phyloP scores from a whole-genome alignment of 2,797 vertebrate genomes.

The Pteropus rufus region DNA sequence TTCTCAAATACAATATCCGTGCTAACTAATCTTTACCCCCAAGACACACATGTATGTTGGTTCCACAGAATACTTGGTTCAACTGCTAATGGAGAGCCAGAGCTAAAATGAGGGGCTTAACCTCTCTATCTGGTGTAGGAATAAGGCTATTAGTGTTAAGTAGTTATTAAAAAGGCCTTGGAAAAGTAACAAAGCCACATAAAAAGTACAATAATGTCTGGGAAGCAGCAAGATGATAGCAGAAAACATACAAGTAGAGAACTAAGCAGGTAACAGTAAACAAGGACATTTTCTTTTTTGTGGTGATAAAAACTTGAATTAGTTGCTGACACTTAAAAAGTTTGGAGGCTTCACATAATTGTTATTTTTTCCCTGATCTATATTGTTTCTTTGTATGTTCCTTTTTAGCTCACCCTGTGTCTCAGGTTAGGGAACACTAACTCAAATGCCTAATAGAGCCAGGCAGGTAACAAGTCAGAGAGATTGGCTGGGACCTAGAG shows the following conservation, averaged over 20 bases:
- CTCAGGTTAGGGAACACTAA: constrained; percentile 1
- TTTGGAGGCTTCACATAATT: neutral
- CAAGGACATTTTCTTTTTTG: constrained; percentile 16
- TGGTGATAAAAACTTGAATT: constrained; percentile 37
- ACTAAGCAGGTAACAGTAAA: neutral
- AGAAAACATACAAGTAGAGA: constrained; percentile 15
- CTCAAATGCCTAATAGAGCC: neutral
- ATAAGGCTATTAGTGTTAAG: neutral
- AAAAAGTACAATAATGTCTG: neutral
- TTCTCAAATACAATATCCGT: neutral
- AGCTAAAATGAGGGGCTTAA: neutral
- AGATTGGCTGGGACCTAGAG: neutral
- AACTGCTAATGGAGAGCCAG: neutral
- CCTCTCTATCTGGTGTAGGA: neutral
- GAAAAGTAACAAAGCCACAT: constrained; percentile 27
- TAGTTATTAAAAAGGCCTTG: neutral
- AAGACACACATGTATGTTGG: neutral
- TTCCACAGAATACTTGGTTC: neutral
- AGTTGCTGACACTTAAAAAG: neutral
- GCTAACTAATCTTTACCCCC: neutral
- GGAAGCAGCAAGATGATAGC: constrained; percentile 17
- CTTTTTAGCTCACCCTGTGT: neutral
- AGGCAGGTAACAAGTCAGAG: neutral
- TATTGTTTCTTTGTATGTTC: neutral
- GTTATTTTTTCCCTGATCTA: constrained; percentile 8